Evolutionary conservation across 2,888 invertebrate genomes (phyloP), one percentile per base, ranked within the genome.

Genomic region (Cyclophora albipunctata): DNA sequence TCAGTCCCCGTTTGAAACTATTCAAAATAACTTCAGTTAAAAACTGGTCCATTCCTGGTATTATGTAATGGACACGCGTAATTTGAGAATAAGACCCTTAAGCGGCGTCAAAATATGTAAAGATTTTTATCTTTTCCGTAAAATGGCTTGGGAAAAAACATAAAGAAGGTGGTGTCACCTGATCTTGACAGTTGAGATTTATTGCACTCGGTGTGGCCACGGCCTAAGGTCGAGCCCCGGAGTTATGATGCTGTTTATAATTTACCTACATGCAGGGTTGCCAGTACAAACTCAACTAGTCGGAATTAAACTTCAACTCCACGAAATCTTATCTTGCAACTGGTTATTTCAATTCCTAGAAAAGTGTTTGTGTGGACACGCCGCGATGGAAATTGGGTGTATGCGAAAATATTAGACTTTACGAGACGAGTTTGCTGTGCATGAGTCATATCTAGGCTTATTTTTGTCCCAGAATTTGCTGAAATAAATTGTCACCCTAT

Each of bases 131-230:
- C 89, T 86, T 87, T 87, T 71, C 86, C 83, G 85, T 89, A 88
- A 89, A 89, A 89, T 78, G 82, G 88, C 85, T 85, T 89, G 89
- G 87, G 89, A 89, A 89, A 89, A 89, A 89, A 89, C 89, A 89
- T 89, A 89, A 89, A 89, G 88, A 87, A 89, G 86, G 84, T 80
- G 84, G 86, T 88, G 89, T 89, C 89, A 89, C 89, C 89, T 89
- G 88, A 87, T 84, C 86, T 81, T 74, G 88, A 85, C 87, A 84
- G 81, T 62, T 61, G 64, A 66, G 85, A 88, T 87, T 88, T 82
- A 88, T 84, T 52, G 72, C 71, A 60, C 76, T 74, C 80, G 73
- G 84, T 87, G 86, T 87, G 85, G 82, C 86, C 86, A 74, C 78
- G 80, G 84, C 85, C 84, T 88, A 75, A 89, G 87, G 82, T 81